phyloP scores from a whole-genome alignment of 2,113 vertebrate species.

The Gallinago media region DNA sequence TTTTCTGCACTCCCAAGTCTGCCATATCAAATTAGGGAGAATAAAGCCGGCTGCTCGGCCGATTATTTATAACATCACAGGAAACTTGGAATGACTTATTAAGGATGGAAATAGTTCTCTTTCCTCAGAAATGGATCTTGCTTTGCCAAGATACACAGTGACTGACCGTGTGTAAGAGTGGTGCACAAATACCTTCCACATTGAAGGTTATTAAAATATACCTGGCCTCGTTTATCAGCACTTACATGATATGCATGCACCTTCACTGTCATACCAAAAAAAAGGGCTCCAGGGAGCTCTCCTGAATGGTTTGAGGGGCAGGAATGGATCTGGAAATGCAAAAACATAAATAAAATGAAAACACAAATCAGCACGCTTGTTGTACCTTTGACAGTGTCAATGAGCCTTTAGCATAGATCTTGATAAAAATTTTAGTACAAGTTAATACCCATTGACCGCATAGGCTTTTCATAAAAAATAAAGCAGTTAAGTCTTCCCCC shows the following conservation, averaged over 20 bases:
- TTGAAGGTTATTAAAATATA: slow-evolving; percentile 78
- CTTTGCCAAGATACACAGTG: slow-evolving; percentile 80
- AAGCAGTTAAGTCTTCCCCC: background rate
- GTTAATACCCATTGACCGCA: background rate
- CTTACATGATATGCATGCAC: background rate
- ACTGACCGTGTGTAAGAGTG: slow-evolving; percentile 65
- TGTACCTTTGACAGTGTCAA: background rate
- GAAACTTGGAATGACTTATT: slow-evolving; percentile 82
- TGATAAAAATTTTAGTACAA: background rate
- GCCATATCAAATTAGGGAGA: slow-evolving; percentile 79
- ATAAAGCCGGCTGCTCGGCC: slow-evolving; percentile 75
- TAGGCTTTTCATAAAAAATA: background rate
- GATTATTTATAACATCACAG: slow-evolving; percentile 84
- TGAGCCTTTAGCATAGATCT: background rate
- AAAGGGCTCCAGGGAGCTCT: background rate
- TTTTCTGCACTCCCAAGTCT: slow-evolving; percentile 69
- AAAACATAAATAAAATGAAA: background rate
- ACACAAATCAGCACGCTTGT: background rate
- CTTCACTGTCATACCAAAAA: background rate
- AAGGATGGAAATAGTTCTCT: slow-evolving; percentile 80
- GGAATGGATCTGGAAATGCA: background rate
- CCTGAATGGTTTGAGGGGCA: background rate
- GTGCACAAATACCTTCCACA: slow-evolving; percentile 58
- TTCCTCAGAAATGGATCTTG: slow-evolving; percentile 69
- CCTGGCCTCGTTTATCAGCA: slow-evolving; percentile 55